phyloP scores from a whole-genome alignment of 2,888 invertebrate species.

The Polymixis flavicincta region DNA sequence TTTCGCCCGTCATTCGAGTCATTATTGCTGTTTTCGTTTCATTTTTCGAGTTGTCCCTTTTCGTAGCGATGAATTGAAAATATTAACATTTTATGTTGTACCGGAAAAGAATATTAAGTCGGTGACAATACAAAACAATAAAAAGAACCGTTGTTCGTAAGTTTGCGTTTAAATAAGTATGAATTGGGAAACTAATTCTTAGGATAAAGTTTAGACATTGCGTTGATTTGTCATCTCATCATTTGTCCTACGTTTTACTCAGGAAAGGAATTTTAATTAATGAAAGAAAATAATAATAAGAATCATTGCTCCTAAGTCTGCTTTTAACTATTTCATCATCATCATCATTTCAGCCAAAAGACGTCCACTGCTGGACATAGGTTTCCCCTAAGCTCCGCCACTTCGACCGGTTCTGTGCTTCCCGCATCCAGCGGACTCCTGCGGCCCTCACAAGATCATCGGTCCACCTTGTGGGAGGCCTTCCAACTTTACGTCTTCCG shows the following conservation, averaged over 20 bases:
- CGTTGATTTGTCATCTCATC: no score
- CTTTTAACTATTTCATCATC: neutral
- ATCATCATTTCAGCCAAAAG: no score
- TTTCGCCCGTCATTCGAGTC: conserved; percentile 52
- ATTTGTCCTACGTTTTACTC: no score
- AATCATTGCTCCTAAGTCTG: neutral
- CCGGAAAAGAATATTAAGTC: conserved; percentile 20
- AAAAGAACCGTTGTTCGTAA: neutral
- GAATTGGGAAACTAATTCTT: conserved; percentile 1
- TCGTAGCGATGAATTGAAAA: conserved; percentile 3
- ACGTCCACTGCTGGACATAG: no score
- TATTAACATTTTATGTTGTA: conserved; percentile 30
- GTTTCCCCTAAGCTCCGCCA: no score
- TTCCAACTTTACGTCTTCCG: no score
- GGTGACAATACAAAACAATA: neutral
- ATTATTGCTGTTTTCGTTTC: conserved; percentile 51
- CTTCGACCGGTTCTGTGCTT: no score
- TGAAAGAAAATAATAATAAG: neutral
- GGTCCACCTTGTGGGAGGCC: no score
- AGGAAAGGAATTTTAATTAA: conserved; percentile 8
- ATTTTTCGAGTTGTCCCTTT: conserved; percentile 43
- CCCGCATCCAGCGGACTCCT: no score
- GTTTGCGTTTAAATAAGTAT: neutral
- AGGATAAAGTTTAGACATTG: no score
- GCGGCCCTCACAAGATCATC: no score